phyloP scores from a whole-genome alignment of 2,888 invertebrate genomes.

The Panzeria rudis region DNA sequence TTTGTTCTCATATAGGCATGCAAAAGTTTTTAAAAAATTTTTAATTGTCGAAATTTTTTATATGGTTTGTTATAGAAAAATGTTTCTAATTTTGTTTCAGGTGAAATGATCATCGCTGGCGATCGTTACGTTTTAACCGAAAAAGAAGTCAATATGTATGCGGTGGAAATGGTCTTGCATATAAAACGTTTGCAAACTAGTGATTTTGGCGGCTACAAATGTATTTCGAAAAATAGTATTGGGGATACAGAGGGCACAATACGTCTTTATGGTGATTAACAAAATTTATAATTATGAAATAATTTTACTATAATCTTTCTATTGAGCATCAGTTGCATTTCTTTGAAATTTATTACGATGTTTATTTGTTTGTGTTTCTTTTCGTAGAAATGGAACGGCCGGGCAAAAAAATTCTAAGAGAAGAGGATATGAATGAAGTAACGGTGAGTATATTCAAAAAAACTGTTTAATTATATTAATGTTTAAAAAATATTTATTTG shows the following conservation, averaged over 20 bases:
- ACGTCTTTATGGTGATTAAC: conserved; percentile 91
- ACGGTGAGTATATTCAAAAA: conserved; percentile 79
- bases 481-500: too few species aligned
- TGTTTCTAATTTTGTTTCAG: conserved; percentile 83
- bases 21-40: too few species aligned
- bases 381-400: conserved; percentile 82
- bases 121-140: conserved; percentile 94
- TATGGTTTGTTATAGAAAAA: too few species aligned
- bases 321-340: neutral
- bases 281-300: neutral
- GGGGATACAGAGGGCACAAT: conserved; percentile 96
- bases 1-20: neutral
- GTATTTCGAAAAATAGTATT: conserved; percentile 96
- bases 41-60: too few species aligned
- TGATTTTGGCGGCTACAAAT: conserved; percentile 94
- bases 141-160: conserved; percentile 91
- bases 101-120: conserved; percentile 95
- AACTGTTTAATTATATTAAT: too few species aligned
- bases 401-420: conserved; percentile 83
- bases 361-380: neutral
- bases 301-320: neutral
- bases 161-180: conserved; percentile 92
- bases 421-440: conserved; percentile 84
- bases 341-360: neutral
- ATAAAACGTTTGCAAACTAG: conserved; percentile 89